These are phyloP conservation scores for Anisognathus igniventris DNA, from an alignment of 2,797 vertebrate genomes.

Conservation along the genomic window DNA sequence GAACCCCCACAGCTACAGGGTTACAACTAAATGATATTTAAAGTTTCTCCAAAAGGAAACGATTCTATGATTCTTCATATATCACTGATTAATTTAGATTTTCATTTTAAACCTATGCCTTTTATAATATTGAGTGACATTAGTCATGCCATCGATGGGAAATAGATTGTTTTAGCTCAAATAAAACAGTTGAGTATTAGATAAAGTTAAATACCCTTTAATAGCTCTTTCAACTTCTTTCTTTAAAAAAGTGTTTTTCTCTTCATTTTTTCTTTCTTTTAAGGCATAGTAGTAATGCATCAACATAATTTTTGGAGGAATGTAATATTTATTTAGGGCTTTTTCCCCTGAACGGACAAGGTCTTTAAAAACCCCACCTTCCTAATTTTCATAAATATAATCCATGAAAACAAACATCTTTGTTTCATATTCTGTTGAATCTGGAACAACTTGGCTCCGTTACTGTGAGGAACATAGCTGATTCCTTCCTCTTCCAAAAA, in stretches of 20 bases:
- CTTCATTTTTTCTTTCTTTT: not conserved
- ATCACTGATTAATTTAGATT: not conserved
- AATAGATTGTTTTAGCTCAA: not conserved
- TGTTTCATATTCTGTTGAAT: not conserved
- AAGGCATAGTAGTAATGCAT: not conserved
- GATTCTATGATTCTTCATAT: not conserved
- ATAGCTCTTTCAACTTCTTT: not conserved
- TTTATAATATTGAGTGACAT: not conserved
- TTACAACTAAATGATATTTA: not conserved
- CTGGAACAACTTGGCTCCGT: not conserved
- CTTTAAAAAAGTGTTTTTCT: not conserved
- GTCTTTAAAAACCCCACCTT: not conserved
- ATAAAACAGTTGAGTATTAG: not conserved
- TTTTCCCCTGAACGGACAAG: not conserved
- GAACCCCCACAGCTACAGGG: accelerated
- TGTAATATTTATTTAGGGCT: not conserved
- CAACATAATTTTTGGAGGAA: not conserved
- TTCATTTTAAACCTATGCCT: not conserved
- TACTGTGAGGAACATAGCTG: not conserved
- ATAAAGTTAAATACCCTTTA: not conserved
- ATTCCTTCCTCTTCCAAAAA: not conserved
- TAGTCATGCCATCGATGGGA: not conserved
- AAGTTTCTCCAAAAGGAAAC: accelerated
- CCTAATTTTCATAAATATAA: not conserved
- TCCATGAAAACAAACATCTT: not conserved